These are phyloP conservation scores for Pandemis heparana DNA, from an alignment of 2,888 invertebrate species.

Conservation along the genomic window DNA sequence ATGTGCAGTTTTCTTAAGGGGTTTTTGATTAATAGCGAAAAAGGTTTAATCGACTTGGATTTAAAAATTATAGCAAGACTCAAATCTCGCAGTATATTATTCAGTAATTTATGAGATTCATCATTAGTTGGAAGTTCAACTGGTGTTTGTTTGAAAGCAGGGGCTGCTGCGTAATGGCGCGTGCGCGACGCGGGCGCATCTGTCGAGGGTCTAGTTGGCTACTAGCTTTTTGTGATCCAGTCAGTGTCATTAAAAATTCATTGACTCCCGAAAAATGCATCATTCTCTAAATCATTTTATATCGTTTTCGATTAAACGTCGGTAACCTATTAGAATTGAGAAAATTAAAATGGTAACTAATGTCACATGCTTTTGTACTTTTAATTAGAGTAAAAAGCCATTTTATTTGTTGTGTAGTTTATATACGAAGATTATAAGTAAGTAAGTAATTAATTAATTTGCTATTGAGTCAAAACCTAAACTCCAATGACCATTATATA, in stretches of 20 bases:
- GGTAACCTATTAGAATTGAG: neutral
- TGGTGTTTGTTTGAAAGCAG: conserved; percentile 65
- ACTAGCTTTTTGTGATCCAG: conserved; percentile 52
- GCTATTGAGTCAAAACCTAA: too few species aligned
- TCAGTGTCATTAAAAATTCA: conserved; percentile 56
- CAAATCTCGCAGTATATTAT: conserved; percentile 35
- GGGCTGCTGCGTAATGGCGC: conserved; percentile 71
- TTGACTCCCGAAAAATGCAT: conserved; percentile 44
- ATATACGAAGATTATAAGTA: too few species aligned
- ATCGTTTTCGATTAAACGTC: neutral
- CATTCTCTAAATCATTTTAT: conserved; percentile 17
- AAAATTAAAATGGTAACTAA: neutral
- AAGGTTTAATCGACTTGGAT: neutral
- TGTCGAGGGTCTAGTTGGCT: conserved; percentile 54
- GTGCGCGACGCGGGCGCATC: conserved; percentile 67
- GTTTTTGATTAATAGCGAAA: neutral
- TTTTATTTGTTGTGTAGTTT: too few species aligned
- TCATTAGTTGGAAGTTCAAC: conserved; percentile 42
- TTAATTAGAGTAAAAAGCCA: neutral
- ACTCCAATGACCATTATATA: too few species aligned
- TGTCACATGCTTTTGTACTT: neutral
- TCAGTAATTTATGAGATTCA: conserved; percentile 43
- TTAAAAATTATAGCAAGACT: conserved; percentile 37
- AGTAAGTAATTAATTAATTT: too few species aligned
- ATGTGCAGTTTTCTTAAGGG: neutral